Base-by-base conservation (phyloP, 2,113 vertebrate genomes). In the Heterochromis multidens region DNA sequence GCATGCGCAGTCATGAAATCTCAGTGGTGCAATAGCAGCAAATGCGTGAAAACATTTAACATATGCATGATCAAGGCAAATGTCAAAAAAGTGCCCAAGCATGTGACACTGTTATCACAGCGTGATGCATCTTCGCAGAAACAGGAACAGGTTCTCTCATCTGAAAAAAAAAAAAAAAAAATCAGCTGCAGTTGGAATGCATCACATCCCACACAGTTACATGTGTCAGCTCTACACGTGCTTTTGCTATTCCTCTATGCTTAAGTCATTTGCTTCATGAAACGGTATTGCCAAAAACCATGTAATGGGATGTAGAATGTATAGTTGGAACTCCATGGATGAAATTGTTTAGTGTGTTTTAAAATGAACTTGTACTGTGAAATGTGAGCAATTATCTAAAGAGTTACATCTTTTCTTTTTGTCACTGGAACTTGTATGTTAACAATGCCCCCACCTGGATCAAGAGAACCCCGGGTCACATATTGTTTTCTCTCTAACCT, bases 61-160 rank as follows among this genome's bases (percentile, higher is more conserved):
- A 88, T 88, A 90, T 92, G 89, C 81, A 87, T 84, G 82, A 86
- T 92, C 86, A 91, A 86, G 81, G 82, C 52, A 88, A 91, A 92
- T 87, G 90, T 92, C 63, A 83, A 83, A 83, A n/a, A 91, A 62
- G 88, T 86, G 37, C 78, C 79, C 58, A 70, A 82, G 81, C 85
- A 82, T 81, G 86, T 90, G 87, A 91, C 82, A 79, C 76, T 11
- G 78, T 92, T 91, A 89, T 90, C 81, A 78, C 89, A 86, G 90
- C 25, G 4, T 87, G 83, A 87, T 85, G 80, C 86, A 90, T 89
- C 77, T 83, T 80, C 5, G 21, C 62, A 29, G 81, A 40, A 58
- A 81, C 25, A 52, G 82, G 72, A 82, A 67, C 63, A 83, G 80
- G 60, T 89, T 81, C 77, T 83, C 65, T 87, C 80, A 56, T 57